phyloP scores from a whole-genome alignment of 2,888 invertebrate genomes.

The Drosophila lacicola region DNA sequence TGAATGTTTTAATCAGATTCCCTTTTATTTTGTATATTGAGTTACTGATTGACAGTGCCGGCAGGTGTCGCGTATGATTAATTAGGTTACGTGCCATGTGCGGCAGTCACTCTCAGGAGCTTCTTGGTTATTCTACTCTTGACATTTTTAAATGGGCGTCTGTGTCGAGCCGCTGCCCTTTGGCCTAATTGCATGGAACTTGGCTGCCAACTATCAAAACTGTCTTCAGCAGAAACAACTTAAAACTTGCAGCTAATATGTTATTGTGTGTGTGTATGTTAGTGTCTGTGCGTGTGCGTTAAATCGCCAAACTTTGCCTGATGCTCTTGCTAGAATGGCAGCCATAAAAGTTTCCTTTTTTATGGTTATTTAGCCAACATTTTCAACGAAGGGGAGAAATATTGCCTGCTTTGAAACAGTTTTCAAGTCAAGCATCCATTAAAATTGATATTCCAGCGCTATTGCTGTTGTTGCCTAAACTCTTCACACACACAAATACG shows the following conservation, averaged over 20 bases:
- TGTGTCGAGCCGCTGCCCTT: slow-evolving; percentile 45
- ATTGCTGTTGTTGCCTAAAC: slow-evolving; percentile 23
- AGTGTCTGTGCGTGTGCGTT: slow-evolving; percentile 21
- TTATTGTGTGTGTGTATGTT: slow-evolving; percentile 20
- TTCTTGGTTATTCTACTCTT: slow-evolving; percentile 34
- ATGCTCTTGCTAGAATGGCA: slow-evolving; percentile 30
- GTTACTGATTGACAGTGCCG: too few species aligned
- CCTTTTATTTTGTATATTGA: slow-evolving; percentile 37
- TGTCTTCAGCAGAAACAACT: slow-evolving; percentile 66
- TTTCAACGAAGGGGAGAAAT: slow-evolving; percentile 16
- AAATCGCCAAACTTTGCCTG: slow-evolving; percentile 42
- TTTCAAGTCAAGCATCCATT: slow-evolving; percentile 67
- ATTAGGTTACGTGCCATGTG: slow-evolving; percentile 47
- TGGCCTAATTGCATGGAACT: slow-evolving; percentile 49
- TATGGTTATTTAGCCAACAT: slow-evolving; percentile 55
- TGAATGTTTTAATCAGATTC: not conserved
- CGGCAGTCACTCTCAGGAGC: not conserved
- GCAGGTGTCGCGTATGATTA: slow-evolving; percentile 55
- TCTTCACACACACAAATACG: slow-evolving; percentile 18
- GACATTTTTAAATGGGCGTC: slow-evolving; percentile 39
- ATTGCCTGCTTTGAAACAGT: slow-evolving; percentile 51
- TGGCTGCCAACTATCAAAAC: slow-evolving; percentile 62
- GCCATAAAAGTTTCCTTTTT: slow-evolving; percentile 57
- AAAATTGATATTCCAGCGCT: slow-evolving; percentile 68
- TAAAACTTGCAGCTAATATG: slow-evolving; percentile 30